These are phyloP conservation scores for Bos taurus DNA, from an alignment of 2,113 vertebrate species.

Conservation along the genomic window ARS-UCD2.0 NC_037340.1:37773501-37774000, in stretches of 20 bases:
- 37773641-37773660: neutral
- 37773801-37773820: neutral
- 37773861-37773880: neutral
- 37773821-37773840: neutral
- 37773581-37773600: neutral
- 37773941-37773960: neutral
- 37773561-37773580: neutral
- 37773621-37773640: neutral
- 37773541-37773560: accelerated
- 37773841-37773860: neutral
- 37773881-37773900: neutral
- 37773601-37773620: neutral
- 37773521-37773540: neutral
- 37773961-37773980: neutral
- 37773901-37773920: neutral
- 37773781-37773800: neutral
- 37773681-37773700: neutral
- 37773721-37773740: neutral
- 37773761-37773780: neutral
- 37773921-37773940: neutral
- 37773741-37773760: accelerated
- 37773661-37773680: neutral
- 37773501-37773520: neutral
- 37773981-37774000: neutral
- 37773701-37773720: neutral